Evolutionary conservation across 2,888 invertebrate species (phyloP), one percentile per base, ranked within the genome.

Genomic region (Phasia obesa): DNA sequence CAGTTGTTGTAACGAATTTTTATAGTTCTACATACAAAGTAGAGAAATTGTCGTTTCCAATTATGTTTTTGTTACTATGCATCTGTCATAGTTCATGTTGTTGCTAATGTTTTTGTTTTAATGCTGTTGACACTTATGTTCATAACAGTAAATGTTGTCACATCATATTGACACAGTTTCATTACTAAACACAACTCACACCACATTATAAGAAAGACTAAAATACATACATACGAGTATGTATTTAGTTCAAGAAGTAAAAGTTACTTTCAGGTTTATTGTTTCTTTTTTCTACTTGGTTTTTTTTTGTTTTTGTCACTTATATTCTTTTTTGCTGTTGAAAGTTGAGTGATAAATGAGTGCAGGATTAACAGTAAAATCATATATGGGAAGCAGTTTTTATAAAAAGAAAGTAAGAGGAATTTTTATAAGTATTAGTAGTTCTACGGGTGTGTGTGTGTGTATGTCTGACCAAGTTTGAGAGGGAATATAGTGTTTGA

Each of bases 101-200:
- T 64, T 65, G 47, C n/a, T 23, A 47, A 47, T 78, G 62, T 78
- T 55, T 70, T 59, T 67, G 71, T 65, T 78, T 71, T 78, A 78
- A 59, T 79, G 67, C 67, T 74, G 79, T 74, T 80, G 79, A 80
- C 73, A 74, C 79, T 80, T 80, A 80, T 67, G 67, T 67, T 74
- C 67, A 74, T 74, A 80, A 69, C 79, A 74, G 73, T 74, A 74
- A 80, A 73, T 74, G 73, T 80, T 80, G 79, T 80, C 79, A 80
- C 79, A 80, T 80, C 73, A 74, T 80, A 80, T 80, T 80, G 79
- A 80, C 79, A 80, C 79, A 80, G 62, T 80, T 80, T 80, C 73
- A 74, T 74, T 80, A 74, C 79, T 47, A 53, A 64, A 74, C 60
- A 65, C 73, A 60, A 67, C 73, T 42, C 65, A 55, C 23, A 31